A percentile compares a stretch with the other conserved stretches of the same genome.
Evolutionary conservation across 1,140 invertebrate species (phyloP).

Genomic region (Oncopeltus fasciatus): DNA sequence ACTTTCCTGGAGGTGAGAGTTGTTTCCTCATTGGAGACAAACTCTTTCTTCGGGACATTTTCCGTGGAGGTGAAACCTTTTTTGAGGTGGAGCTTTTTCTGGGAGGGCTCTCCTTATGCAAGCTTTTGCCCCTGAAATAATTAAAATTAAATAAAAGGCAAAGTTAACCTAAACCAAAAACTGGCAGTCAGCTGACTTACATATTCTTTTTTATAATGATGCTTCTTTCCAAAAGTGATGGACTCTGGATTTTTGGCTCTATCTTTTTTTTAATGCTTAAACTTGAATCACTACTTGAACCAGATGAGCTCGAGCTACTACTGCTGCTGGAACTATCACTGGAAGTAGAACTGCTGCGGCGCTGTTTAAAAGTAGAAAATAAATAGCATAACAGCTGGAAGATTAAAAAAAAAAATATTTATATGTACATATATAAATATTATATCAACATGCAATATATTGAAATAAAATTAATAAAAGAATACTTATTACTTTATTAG

Average conservation of each 20-base stretch:
- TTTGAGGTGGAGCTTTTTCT: slow-evolving; percentile 4
- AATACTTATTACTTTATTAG: slow-evolving; percentile 2
- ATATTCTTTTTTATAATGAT: neutral
- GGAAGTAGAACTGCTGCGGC: slow-evolving; percentile 16
- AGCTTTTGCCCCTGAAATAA: slow-evolving; percentile 3
- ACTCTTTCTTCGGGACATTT: neutral
- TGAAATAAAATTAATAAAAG: too few species aligned
- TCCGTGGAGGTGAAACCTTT: slow-evolving; percentile 1
- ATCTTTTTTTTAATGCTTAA: neutral
- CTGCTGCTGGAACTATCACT: slow-evolving; percentile 13
- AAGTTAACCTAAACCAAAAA: neutral
- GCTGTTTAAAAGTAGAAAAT: neutral
- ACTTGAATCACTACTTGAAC: slow-evolving; percentile 4
- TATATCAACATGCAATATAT: too few species aligned
- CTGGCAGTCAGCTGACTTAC: neutral
- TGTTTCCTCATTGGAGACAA: slow-evolving; percentile 2
- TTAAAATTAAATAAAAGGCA: neutral
- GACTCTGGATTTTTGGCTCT: neutral
- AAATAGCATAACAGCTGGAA: neutral
- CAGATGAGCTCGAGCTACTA: slow-evolving; percentile 14
- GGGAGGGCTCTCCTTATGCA: neutral
- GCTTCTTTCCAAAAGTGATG: neutral
- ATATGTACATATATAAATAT: too few species aligned
- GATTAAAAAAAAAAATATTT: neutral
- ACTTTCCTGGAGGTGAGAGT: slow-evolving; percentile 1